phyloP scores from a whole-genome alignment of 2,888 invertebrate genomes.

The Galerucella pusilla region DNA sequence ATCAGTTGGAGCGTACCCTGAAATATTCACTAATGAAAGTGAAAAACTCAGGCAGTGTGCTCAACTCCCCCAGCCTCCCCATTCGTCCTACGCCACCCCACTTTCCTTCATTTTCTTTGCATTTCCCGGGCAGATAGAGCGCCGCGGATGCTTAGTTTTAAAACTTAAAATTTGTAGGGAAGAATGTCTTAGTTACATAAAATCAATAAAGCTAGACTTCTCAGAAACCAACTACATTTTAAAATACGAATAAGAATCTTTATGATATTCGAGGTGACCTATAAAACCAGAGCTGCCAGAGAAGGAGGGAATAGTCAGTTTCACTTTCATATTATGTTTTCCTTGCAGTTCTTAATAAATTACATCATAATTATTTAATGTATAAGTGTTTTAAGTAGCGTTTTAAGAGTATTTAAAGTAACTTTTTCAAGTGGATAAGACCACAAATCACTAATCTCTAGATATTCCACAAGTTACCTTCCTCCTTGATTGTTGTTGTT shows the following conservation, averaged over 20 bases:
- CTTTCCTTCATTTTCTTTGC: conserved; percentile 59
- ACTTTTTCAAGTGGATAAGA: too few relatives aligned
- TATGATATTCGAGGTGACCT: conserved; percentile 50
- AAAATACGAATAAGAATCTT: conserved; percentile 60
- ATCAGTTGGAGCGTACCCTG: conserved; percentile 44
- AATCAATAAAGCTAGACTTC: conserved; percentile 65
- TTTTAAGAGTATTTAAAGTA: too few relatives aligned
- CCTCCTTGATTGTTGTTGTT: too few relatives aligned
- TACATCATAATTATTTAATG: background rate
- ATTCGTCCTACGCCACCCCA: conserved; percentile 40
- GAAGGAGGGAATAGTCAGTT: conserved; percentile 7
- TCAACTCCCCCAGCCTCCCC: conserved; percentile 37
- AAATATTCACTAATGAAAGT: conserved; percentile 60
- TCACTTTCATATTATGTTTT: background rate
- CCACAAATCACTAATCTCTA: too few relatives aligned
- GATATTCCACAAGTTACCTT: too few relatives aligned
- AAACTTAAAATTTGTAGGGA: conserved; percentile 66
- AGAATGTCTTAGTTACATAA: conserved; percentile 66
- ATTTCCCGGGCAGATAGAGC: conserved; percentile 58
- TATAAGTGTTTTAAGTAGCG: too few relatives aligned
- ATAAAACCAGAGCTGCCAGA: conserved; percentile 18
- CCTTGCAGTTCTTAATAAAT: background rate
- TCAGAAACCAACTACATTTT: conserved; percentile 62
- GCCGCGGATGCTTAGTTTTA: conserved; percentile 64
- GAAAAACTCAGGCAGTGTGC: conserved; percentile 56